A percentile compares a stretch with the other conserved stretches of the same genome.
Evolutionary conservation across 2,888 invertebrate species (phyloP).

Genomic region (Polylopha cassiicola): DNA sequence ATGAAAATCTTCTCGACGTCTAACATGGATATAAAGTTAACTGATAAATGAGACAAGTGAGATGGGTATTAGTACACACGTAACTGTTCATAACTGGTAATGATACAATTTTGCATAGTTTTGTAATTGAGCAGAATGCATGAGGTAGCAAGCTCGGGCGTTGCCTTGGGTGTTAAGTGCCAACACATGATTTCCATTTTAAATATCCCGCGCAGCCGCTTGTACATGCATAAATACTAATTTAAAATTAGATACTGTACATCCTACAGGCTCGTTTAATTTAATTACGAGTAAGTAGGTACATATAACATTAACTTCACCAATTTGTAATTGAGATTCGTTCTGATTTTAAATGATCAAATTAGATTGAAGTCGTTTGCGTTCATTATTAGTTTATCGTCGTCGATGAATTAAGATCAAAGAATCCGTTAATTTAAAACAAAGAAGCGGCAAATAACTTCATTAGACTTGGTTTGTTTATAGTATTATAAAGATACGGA

Average conservation of each 20-base stretch:
- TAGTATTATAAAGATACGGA: conserved; percentile 12
- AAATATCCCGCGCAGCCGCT: no score
- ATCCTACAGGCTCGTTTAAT: no score
- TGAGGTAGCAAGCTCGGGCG: conserved; percentile 7
- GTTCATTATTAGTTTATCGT: neutral
- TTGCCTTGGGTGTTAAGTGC: conserved; percentile 2
- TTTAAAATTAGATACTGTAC: no score
- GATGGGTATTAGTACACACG: conserved; percentile 3
- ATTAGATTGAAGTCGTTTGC: conserved; percentile 4
- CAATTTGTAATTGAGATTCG: neutral
- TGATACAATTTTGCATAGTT: conserved; percentile 14
- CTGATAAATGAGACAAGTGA: conserved; percentile 11
- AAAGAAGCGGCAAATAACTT: conserved; percentile 5
- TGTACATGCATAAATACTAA: no score
- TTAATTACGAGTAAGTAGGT: no score
- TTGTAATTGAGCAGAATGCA: conserved; percentile 11
- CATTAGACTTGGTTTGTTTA: conserved; percentile 11
- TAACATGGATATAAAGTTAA: conserved; percentile 7
- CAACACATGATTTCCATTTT: no score
- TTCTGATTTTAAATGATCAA: conserved; percentile 1
- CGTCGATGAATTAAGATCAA: no score
- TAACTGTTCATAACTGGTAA: conserved; percentile 14
- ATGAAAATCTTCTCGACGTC: conserved; percentile 2
- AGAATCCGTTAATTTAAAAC: neutral
- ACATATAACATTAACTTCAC: no score